Evolutionary conservation across 2,797 vertebrate species (phyloP).

Genomic region (Paguma larvata): DNA sequence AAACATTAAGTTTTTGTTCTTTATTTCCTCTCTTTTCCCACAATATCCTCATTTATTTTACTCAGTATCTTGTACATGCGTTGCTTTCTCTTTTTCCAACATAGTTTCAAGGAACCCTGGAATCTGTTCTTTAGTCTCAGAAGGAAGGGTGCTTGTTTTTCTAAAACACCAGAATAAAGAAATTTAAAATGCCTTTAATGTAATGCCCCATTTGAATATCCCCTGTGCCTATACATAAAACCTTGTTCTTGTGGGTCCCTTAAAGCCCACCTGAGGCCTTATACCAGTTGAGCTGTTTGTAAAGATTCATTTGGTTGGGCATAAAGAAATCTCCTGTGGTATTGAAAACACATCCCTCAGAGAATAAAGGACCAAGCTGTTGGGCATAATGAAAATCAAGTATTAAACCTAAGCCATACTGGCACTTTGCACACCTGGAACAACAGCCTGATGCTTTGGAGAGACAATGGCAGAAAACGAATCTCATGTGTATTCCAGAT

Average conservation of each 20-base stretch:
- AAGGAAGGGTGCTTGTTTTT: conserved; percentile 4
- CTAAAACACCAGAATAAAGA: conserved; percentile 57
- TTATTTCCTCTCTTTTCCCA: neutral
- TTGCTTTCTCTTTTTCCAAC: neutral
- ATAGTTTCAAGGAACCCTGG: conserved; percentile 49
- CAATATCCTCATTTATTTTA: neutral
- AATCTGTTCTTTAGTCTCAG: conserved; percentile 46
- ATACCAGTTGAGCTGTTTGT: conserved; percentile 83
- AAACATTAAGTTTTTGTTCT: neutral
- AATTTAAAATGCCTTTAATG: conserved; percentile 66
- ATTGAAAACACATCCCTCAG: conserved; percentile 83
- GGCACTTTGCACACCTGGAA: conserved; percentile 83
- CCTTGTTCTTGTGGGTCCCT: conserved; percentile 59
- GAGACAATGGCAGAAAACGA: conserved; percentile 82
- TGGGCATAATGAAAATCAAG: conserved; percentile 80
- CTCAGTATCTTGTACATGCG: neutral
- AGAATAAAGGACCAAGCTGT: conserved; percentile 84
- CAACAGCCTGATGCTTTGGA: conserved; percentile 76
- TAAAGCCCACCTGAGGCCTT: conserved; percentile 81
- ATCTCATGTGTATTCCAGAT: conserved; percentile 84
- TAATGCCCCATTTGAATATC: conserved; percentile 57
- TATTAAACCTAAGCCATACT: conserved; percentile 70
- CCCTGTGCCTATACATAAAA: conserved; percentile 25
- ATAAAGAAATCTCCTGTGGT: conserved; percentile 83
- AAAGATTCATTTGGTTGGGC: conserved; percentile 80